Base-by-base conservation (phyloP, 2,797 vertebrate genomes). In the Florisuga fusca region DNA sequence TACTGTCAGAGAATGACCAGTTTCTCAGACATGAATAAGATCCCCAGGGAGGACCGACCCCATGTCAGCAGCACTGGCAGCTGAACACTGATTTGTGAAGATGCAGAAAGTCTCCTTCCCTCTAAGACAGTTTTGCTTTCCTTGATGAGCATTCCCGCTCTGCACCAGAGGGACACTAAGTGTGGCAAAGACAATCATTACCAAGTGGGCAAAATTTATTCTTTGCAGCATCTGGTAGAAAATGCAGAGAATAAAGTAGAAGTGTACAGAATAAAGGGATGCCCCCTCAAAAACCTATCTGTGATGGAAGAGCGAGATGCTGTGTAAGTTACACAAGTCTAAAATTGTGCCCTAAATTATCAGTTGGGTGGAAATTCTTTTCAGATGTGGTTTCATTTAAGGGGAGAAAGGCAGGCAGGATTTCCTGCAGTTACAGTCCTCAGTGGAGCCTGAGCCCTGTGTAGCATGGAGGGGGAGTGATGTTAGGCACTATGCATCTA, bases 401-500 rank as follows among this genome's bases (percentile, higher is more conserved):
- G 6, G 12, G 41, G 20, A 64, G 55, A 81, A 33, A 29, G 43
- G 48, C 36, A 69, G 14, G 29, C 27, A 59, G 6, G 11, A 20
- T 71, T 80, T 75, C 53, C 57, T 58, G 55, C 45, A 53, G 21
- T 4, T 45, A 7, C 14, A 25, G 36, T 8, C 4, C 10, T 5
- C 12, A 8, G 38, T 9, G 31, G 38, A 74, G 45, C 21, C 9
- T 20, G 4, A 48, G 19, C 6, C 15, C 43, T 17, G 7, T 14
- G 21, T 1, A 15, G 15, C 1, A 1, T 10, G 51, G 78, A 10
- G 29, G 31, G 34, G 22, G 27, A 38, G 36, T 5, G 26, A 12
- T 6, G 23, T 6, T 4, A 5, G 22, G 16, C 33, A 46, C 5
- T 27, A 25, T 29, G 25, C 6, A 0, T 29, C 16, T 9, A 2